phyloP scores from a whole-genome alignment of 2,113 vertebrate genomes.

The Rattus norvegicus region GRCr8 NC_086019.1:12792501-12793000 shows the following conservation, averaged over 20 bases:
- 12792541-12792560: conserved; percentile 20
- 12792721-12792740: not conserved
- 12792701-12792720: not conserved
- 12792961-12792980: not conserved
- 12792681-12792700: not conserved
- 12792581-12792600: not conserved
- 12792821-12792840: not conserved
- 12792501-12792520: not conserved
- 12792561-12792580: conserved; percentile 19
- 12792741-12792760: not conserved
- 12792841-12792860: not conserved
- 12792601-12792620: not conserved
- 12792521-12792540: not conserved
- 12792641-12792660: not conserved
- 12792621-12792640: not conserved
- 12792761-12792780: not conserved
- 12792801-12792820: not conserved
- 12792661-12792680: not conserved
- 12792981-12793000: not conserved
- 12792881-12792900: not conserved
- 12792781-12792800: not conserved
- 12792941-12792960: not conserved
- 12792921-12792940: not conserved
- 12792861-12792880: no score
- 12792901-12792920: not conserved